Base-by-base conservation (phyloP, 2,888 invertebrate species). In the Aphodius sticticus region DNA sequence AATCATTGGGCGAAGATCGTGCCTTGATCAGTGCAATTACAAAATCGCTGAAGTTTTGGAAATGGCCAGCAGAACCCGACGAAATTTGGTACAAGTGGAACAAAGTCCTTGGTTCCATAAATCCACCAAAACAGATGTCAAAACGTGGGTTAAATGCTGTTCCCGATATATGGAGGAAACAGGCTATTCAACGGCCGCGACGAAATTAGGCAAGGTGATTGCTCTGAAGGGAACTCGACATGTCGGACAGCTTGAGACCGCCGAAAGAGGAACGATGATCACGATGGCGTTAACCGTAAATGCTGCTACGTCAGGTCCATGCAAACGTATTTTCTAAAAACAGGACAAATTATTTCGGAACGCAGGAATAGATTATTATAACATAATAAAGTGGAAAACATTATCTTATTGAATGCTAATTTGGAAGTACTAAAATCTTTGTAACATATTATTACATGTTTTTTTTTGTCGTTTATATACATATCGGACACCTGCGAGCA, bases 181-280 rank as follows among this genome's bases (percentile, higher is more conserved):
- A n/a, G n/a, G n/a, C n/a, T n/a, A n/a, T 26, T 78, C 78, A 9
- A 79, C 81, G 16, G 78, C 80, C 0, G 77, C 81, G 16, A 76
- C 76, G 16, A 80, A 82, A 81, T 70, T 79, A 12, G 53, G 70
- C 12, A 78, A 80, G 71, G 77, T 78, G 69, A 78, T 80, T 26
- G 77, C 79, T 9, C 16, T 53, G 37, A 81, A 81, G 71, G 81
- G 80, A n/a, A n/a, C 16, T 9, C 26, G 70, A 69, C 76, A 71
- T 16, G 79, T 78, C 26, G 80, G 77, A 15, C 69, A 81, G 76
- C n/a, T 79, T 6, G 82, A 82, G 26, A 81, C 83, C 35, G 77
- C 84, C 38, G 72, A 72, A 72, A 72, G 72, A 26, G 72, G 72
- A 72, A 36, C 72, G 36, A 72, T 72, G 72, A 36, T 72, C 72